Percentiles rank a stretch among this genome's conserved stretches.
Evolutionary conservation across 2,888 invertebrate species (phyloP).

Genomic region (Proisotoma minuta): DNA sequence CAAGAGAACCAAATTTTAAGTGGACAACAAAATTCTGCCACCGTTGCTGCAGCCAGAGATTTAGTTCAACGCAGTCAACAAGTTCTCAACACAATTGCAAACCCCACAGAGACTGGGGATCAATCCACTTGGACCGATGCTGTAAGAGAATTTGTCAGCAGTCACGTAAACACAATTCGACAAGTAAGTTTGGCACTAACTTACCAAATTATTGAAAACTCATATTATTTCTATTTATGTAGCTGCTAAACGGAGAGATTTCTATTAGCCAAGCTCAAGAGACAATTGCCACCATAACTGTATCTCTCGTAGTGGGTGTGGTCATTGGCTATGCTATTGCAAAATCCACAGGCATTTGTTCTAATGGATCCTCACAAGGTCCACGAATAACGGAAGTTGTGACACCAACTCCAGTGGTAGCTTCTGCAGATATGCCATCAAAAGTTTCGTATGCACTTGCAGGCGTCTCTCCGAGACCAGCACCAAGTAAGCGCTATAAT

Average conservation of each 20-base stretch:
- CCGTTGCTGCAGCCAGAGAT: neutral
- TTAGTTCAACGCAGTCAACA: neutral
- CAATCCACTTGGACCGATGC: neutral
- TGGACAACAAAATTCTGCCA: neutral
- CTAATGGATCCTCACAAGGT: neutral
- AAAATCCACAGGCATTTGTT: neutral
- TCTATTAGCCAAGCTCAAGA: conserved; percentile 6
- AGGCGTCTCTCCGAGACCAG: no score
- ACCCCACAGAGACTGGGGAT: neutral
- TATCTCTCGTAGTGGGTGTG: conserved; percentile 25
- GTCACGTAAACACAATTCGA: neutral
- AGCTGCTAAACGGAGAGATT: conserved; percentile 14
- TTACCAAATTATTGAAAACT: neutral
- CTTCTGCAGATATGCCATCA: no score
- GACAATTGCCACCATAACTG: conserved; percentile 19
- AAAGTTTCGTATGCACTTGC: no score
- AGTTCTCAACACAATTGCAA: neutral
- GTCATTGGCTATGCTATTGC: conserved; percentile 28
- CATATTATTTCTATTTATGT: neutral
- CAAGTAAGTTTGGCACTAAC: neutral
- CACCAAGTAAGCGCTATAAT: no score
- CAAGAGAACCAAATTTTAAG: neutral
- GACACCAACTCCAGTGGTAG: no score
- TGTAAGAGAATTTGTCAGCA: neutral
- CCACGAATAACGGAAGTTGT: neutral